Evolutionary conservation across 2,113 vertebrate genomes (phyloP), one percentile per base, ranked within the genome.

Genomic region (Barbus barbus): DNA sequence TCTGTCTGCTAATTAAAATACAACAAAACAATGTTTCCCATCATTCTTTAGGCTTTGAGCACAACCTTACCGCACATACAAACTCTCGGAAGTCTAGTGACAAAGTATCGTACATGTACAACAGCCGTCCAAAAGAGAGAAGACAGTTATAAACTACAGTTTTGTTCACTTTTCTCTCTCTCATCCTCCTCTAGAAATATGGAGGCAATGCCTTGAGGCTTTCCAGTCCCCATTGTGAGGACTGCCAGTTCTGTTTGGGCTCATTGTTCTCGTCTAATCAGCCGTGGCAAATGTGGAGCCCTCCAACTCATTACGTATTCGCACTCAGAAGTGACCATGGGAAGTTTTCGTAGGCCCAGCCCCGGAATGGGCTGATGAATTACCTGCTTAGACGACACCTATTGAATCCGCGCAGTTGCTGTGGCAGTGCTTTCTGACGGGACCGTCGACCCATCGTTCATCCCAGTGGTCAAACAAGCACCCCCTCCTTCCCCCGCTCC

Each of bases 221-320:
- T 94, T 94, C 94, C 91, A 93, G 94, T 95, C 95, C 93, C 96
- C 91, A 90, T 93, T 93, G 94, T 92, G 93, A 93, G 92, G 84
- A 87, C 91, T 93, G 93, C 87, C 90, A 77, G 93, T 93, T 94
- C 93, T 97, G 93, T 96, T 96, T 95, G 95, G 95, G 90, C 86
- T 92, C 93, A 96, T 97, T 98, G 96, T 98, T 95, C 93, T 58
- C 89, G 86, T 89, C 92, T 95, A 97, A 96, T 96, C 96, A 97
- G 92, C 96, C 96, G 46, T 96, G 93, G 86, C 95, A 95, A 96
- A 96, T 95, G 92, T 90, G 94, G 93, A 90, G 92, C 94, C 92
- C 95, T 92, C 91, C 93, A 91, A 94, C 95, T 96, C 95, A 89
- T 95, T 94, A 96, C 93, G 91, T 92, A 94, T 90, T 94, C 96